A percentile compares a stretch with the other conserved stretches of the same genome.
These are phyloP conservation scores for Drosophila azteca DNA, from an alignment of 1,140 invertebrate species.

Conservation along the genomic window DNA sequence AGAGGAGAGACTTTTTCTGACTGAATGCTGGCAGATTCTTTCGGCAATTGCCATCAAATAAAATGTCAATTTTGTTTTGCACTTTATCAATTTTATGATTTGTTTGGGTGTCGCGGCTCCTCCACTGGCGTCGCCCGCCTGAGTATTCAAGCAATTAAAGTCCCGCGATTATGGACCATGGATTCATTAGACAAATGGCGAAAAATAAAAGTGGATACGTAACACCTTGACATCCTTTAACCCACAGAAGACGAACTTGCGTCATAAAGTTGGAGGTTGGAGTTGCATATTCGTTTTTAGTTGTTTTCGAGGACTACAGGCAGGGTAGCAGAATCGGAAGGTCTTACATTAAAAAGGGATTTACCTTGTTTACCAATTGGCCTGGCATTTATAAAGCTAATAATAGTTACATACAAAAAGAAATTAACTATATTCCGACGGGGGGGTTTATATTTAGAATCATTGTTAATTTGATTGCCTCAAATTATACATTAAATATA, in stretches of 20 bases:
- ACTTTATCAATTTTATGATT: constrained; percentile 63
- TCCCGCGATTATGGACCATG: constrained; percentile 24
- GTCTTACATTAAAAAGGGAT: no score
- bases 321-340: no score
- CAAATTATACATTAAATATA: no score
- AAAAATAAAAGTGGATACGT: constrained; percentile 4
- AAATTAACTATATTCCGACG: no score
- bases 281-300: background rate
- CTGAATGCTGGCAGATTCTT: constrained; percentile 29
- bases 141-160: constrained; percentile 18
- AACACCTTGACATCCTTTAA: constrained; percentile 35
- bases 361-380: no score
- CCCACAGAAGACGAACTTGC: constrained; percentile 6
- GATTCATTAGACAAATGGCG: constrained; percentile 43
- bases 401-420: no score
- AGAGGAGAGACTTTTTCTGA: constrained; percentile 22
- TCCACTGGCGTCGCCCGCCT: background rate
- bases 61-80: constrained; percentile 39
- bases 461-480: no score
- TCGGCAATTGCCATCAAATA: constrained; percentile 49
- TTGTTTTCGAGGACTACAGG: background rate
- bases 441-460: no score
- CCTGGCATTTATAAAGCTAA: no score
- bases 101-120: constrained; percentile 13
- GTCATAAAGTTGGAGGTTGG: constrained; percentile 1